Conservation (phyloP, 1,140 invertebrate genomes). For the Ruditapes philippinarum region DNA sequence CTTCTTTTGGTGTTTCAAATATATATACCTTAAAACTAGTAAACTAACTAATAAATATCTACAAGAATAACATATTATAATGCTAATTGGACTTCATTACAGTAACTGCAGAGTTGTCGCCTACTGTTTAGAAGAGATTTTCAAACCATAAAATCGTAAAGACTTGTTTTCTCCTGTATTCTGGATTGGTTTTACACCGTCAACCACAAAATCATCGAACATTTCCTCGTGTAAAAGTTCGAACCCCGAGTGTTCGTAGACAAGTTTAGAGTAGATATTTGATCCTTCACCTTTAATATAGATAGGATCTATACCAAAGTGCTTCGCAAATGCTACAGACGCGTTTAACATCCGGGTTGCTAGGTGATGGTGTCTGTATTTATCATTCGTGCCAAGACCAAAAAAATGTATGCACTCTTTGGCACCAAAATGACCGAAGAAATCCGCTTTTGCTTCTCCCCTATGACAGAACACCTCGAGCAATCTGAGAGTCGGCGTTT, state of each 20-base stretch:
- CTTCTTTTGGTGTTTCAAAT: too few species aligned
- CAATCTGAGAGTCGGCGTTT: not conserved
- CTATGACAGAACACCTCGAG: too few species aligned
- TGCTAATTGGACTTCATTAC: too few species aligned
- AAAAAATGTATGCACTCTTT: conserved; percentile 30
- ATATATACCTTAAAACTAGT: too few species aligned
- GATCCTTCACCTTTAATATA: conserved; percentile 32
- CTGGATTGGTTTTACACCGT: conserved; percentile 3
- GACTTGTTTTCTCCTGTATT: conserved; percentile 21
- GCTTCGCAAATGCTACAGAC: not conserved
- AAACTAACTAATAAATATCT: too few species aligned
- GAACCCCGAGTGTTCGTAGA: conserved; percentile 15
- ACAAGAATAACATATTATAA: too few species aligned
- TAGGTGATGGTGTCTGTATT: not conserved
- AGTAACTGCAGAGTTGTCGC: too few species aligned
- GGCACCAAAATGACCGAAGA: not conserved
- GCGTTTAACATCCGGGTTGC: not conserved
- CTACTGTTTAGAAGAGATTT: not conserved
- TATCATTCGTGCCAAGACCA: conserved; percentile 2
- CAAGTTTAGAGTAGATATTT: not conserved
- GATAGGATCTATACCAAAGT: not conserved
- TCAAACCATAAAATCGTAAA: conserved; percentile 8
- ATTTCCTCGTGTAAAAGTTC: not conserved
- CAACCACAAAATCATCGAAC: conserved; percentile 23
- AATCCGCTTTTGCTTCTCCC: too few species aligned